Conservation (phyloP, 2,888 invertebrate genomes). For the Ormyrus rosae region DNA sequence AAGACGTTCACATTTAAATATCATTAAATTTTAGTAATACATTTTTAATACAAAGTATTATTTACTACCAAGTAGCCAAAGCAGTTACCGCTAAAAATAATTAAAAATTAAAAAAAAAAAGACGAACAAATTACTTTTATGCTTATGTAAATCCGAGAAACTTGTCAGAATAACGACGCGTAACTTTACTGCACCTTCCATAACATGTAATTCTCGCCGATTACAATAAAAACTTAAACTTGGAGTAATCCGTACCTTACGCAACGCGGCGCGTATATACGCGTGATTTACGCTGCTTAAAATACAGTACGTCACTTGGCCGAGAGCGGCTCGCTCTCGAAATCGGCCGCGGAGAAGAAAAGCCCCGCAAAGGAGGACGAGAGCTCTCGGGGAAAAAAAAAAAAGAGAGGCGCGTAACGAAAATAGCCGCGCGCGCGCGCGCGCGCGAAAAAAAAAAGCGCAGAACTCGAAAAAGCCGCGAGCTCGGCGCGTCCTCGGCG, state of each 20-base stretch:
- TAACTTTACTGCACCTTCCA: neutral
- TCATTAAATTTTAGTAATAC: no score
- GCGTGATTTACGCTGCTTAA: slow-evolving; percentile 51
- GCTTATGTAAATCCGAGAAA: slow-evolving; percentile 18
- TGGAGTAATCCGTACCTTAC: slow-evolving; percentile 40
- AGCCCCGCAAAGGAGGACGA: neutral
- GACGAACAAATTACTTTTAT: neutral
- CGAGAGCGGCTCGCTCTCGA: slow-evolving; percentile 6
- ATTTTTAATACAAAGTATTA: no score
- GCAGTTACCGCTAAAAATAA: no score
- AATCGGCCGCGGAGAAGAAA: slow-evolving; percentile 4
- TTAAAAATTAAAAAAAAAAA: neutral
- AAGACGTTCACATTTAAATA: no score
- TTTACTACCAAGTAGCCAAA: no score
- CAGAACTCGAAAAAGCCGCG: neutral
- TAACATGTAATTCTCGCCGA: slow-evolving; percentile 48
- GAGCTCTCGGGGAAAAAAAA: neutral
- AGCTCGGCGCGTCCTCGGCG: neutral
- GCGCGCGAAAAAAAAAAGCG: neutral
- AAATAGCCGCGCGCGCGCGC: neutral
- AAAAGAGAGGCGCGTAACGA: neutral
- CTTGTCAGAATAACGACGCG: slow-evolving; percentile 7
- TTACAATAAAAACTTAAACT: slow-evolving; percentile 41
- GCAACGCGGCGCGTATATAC: slow-evolving; percentile 21
- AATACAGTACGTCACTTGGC: slow-evolving; percentile 33